Conservation (phyloP, 2,888 invertebrate species). For the Fabriciana adippe region DNA sequence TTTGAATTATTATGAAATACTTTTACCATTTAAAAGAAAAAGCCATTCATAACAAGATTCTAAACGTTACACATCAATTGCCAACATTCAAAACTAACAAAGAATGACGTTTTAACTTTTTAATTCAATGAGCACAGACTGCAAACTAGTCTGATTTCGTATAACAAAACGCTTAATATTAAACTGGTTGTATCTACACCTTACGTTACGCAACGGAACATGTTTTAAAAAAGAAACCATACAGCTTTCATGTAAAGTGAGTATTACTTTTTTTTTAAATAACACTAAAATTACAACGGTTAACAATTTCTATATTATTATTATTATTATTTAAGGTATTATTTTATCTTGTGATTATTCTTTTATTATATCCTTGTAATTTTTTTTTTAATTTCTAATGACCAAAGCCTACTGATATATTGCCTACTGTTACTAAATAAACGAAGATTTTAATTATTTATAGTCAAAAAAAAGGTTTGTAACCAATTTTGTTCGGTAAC, state of each 20-base stretch:
- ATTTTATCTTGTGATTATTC: not conserved
- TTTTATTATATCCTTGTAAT: too few species aligned
- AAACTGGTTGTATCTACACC: conserved; percentile 49
- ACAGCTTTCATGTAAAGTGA: conserved; percentile 55
- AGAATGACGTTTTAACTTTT: conserved; percentile 17
- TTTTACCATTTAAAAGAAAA: too few species aligned
- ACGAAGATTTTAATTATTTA: too few species aligned
- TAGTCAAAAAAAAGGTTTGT: not conserved
- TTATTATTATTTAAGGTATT: not conserved
- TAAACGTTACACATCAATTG: not conserved
- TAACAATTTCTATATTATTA: too few species aligned
- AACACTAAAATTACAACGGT: too few species aligned
- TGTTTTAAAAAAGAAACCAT: conserved; percentile 63
- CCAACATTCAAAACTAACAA: not conserved
- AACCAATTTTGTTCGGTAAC: not conserved
- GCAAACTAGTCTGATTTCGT: conserved; percentile 47
- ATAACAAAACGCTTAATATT: conserved; percentile 47
- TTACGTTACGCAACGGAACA: conserved; percentile 59
- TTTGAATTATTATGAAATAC: too few species aligned
- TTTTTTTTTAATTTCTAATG: too few species aligned
- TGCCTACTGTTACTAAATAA: too few species aligned
- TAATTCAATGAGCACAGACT: conserved; percentile 33
- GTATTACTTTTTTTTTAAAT: conserved; percentile 31
- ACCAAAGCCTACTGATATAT: not conserved
- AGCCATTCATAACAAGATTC: not conserved